Base-by-base conservation (phyloP, 2,113 vertebrate genomes). In the Martes martes region DNA sequence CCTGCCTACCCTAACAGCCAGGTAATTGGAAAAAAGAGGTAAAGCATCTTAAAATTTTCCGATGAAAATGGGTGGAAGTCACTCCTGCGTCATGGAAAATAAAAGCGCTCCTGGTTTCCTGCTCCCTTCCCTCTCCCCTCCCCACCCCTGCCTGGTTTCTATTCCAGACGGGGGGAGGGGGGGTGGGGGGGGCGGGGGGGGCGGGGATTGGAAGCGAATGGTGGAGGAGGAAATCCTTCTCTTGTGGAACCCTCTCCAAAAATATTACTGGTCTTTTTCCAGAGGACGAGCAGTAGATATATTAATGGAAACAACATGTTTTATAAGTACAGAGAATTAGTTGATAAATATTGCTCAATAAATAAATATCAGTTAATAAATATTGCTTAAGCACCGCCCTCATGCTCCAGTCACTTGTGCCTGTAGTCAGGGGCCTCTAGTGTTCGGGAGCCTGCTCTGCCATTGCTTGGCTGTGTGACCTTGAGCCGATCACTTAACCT, bases 401-500 rank as follows among this genome's bases (percentile, higher is more conserved):
- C 5, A 7, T 1, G 57, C 33, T 61, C 79, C 42, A 28, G 24
- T 39, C 78, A 71, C 11, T 26, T 1, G 0, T 13, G 55, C 61
- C 87, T 31, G 13, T 31, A 21, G 39, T 57, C 71, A 4, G 61
- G 59, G 7, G 52, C 63, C 19, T 24, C 15, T 19, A 9, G 52
- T 52, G 50, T 45, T n/a, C 39, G 11, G 47, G 83, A 6, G 9
- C 33, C 61, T 36, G 21, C 57, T 74, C 11, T 57, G 71, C 52
- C 23, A 0, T 11, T 31, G 24, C 67, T 80, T 18, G 80, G 76
- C 86, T 96, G 59, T 83, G 87, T 92, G 79, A 57, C 59, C 82
- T 71, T 83, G 91, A 86, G 47, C 33, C 82, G 73, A 28, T 73
- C 67, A 42, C n/a, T 89, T 73, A 73, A 83, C 94, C 74, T 93